Conservation (phyloP, 1,140 invertebrate species). For the Drosophila mayri region DNA sequence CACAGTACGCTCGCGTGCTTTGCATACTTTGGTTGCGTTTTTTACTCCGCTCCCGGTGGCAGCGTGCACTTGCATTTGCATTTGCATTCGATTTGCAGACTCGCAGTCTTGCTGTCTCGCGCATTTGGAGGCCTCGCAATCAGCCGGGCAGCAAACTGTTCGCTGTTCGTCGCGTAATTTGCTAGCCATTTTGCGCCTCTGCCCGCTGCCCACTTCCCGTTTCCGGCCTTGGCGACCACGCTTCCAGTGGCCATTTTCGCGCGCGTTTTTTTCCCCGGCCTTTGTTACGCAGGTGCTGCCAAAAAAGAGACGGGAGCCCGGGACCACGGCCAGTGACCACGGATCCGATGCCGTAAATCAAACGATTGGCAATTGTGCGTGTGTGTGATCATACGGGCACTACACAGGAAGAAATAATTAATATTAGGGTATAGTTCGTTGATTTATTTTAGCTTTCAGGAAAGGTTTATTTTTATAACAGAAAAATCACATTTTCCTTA, state of each 20-base stretch:
- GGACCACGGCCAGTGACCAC: constrained; percentile 11
- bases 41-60: constrained; percentile 60
- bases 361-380: constrained; percentile 69
- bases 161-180: constrained; percentile 45
- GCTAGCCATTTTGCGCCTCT: constrained; percentile 58
- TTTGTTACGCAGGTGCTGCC: constrained; percentile 26
- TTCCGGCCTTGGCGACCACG: constrained; percentile 36
- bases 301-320: constrained; percentile 2
- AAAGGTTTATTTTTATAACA: no score
- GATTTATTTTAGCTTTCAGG: neutral
- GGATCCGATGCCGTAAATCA: constrained; percentile 64
- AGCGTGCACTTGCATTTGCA: constrained; percentile 33
- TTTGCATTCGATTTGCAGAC: constrained; percentile 29
- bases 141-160: constrained; percentile 32
- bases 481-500: neutral
- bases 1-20: constrained; percentile 84
- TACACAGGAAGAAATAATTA: constrained; percentile 10
- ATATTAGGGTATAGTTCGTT: neutral
- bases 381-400: constrained; percentile 34
- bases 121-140: constrained; percentile 15
- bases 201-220: constrained; percentile 33
- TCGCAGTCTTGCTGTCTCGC: constrained; percentile 7
- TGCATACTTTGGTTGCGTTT: constrained; percentile 85
- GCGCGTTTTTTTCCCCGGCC: constrained; percentile 43
- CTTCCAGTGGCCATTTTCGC: constrained; percentile 49